Evolutionary conservation across 2,797 vertebrate genomes (phyloP).

Genomic region (Tinamus major): DNA sequence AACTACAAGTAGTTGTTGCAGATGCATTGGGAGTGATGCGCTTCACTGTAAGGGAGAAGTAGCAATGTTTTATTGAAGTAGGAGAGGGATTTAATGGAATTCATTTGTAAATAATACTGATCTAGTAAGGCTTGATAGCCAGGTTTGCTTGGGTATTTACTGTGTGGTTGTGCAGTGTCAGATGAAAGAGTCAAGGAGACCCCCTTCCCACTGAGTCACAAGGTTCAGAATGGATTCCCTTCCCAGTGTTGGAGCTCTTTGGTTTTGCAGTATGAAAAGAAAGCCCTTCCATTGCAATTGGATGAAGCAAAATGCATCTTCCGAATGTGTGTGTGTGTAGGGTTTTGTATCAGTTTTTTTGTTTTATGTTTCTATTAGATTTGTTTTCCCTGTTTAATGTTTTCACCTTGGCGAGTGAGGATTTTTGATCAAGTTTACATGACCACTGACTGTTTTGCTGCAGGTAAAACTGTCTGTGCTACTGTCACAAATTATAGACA

Average conservation of each 20-base stretch:
- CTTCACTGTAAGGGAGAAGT: no score
- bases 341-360: fast-evolving
- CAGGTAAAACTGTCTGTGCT: not conserved
- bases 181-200: no score
- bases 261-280: not conserved
- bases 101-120: no score
- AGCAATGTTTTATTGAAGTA: no score
- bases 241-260: not conserved
- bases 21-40: no score
- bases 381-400: not conserved
- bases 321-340: not conserved
- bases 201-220: no score
- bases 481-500: not conserved
- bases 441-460: not conserved
- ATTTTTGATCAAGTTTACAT: not conserved
- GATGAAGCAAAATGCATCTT: not conserved
- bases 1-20: not conserved
- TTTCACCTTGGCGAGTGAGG: not conserved
- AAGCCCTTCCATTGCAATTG: fast-evolving
- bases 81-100: no score
- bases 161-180: no score
- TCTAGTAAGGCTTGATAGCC: no score
- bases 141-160: no score
- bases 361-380: fast-evolving
- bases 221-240: no score